Evolutionary conservation across 2,113 vertebrate genomes (phyloP), one percentile per base, ranked within the genome.

Genomic region (Spermophilus dauricus): DNA sequence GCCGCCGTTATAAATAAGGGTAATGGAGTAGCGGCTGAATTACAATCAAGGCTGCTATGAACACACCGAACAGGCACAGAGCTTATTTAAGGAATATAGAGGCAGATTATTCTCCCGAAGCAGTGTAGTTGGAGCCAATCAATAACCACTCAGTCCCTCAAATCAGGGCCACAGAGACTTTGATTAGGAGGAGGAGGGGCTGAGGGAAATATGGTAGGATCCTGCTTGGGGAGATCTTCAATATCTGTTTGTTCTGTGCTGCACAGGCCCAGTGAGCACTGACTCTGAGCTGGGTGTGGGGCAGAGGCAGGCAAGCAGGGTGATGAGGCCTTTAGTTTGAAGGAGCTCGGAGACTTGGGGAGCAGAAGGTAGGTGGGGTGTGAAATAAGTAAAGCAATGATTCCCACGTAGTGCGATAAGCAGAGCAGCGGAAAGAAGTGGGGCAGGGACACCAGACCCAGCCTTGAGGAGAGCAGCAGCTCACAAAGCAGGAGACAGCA

Each of bases 1-100:
- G 67, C 90, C 22, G 84, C 17, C 16, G 75, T 98, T 98, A 97
- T 98, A 98, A 99, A 98, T 98, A 98, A 98, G 97, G 96, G 98
- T 98, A 98, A 98, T 97, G 96, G 97, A 97, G 97, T 97, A 89
- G 96, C 94, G 97, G 42, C 88, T 95, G 98, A 96, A 91, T 95
- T 96, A 97, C 97, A 98, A 94, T 98, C 97, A 97, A 89, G 98
- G 96, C 96, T 37, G 73, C 96, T 77, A 45, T 56, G 95, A 92
- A 95, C 94, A 87, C 2, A n/a, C 0, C 0, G 45, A 89, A 91
- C 37, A 58, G 30, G 96, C 4, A 3, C n/a, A 1, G 81, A 91
- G 95, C 96, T 97, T 80, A 97, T 97, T 94, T 96, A 97, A 97
- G 95, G 93, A 91, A 86, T 34, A 12, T 72, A 93, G 89, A 97